These are phyloP conservation scores for Zaprionus davidi DNA, from an alignment of 1,140 invertebrate genomes.

Conservation along the genomic window DNA sequence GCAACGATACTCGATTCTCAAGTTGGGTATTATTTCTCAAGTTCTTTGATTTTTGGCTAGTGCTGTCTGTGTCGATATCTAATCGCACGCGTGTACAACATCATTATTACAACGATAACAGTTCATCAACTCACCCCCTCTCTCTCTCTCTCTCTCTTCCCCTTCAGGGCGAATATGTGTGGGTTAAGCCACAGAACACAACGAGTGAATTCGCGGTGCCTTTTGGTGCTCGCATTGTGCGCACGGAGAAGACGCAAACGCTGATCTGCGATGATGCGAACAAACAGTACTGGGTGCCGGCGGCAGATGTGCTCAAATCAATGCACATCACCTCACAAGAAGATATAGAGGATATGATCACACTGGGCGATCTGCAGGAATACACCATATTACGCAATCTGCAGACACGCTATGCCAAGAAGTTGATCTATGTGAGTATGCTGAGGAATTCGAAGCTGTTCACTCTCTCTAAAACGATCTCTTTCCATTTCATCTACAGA, in stretches of 20 bases:
- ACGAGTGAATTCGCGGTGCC: slow-evolving; percentile 92
- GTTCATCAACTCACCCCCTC: not conserved
- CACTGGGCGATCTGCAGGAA: slow-evolving; percentile 95
- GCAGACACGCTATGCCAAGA: slow-evolving; percentile 94
- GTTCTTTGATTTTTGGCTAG: not conserved
- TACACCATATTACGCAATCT: slow-evolving; percentile 96
- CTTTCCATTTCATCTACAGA: slow-evolving; percentile 86
- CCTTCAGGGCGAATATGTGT: slow-evolving; percentile 93
- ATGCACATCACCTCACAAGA: slow-evolving; percentile 94
- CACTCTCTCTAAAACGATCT: not conserved
- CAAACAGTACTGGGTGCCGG: slow-evolving; percentile 86
- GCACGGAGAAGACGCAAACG: slow-evolving; percentile 91
- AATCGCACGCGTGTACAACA: slow-evolving; percentile 40
- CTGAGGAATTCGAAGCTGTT: not conserved
- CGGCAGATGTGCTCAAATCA: slow-evolving; percentile 88
- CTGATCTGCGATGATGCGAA: slow-evolving; percentile 92
- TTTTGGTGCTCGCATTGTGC: slow-evolving; percentile 91
- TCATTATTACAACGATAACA: slow-evolving; percentile 33
- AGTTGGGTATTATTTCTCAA: slow-evolving; percentile 18
- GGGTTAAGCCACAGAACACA: slow-evolving; percentile 89
- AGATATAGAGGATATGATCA: slow-evolving; percentile 97
- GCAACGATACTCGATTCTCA: slow-evolving; percentile 15
- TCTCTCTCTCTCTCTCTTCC: slow-evolving; percentile 2
- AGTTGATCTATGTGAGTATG: slow-evolving; percentile 94
- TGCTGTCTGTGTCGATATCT: slow-evolving; percentile 23